Evolutionary conservation across 1,140 invertebrate genomes (phyloP), one percentile per base, ranked within the genome.

Genomic region (Formica selysi): DNA sequence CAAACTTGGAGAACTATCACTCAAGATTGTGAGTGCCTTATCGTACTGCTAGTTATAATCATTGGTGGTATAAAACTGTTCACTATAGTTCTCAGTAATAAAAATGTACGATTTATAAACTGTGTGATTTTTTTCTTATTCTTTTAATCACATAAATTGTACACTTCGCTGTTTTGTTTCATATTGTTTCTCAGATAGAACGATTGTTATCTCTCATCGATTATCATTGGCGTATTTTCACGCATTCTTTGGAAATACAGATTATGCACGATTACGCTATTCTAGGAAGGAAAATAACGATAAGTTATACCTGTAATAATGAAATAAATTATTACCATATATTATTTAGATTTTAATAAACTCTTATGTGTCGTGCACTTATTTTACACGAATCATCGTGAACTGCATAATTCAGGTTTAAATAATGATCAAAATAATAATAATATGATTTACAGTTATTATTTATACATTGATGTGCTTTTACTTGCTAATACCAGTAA

Each of bases 231-330:
- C 44, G 32, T 2, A 22, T 79, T 57, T 79, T 79, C 8, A 67
- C 41, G 29, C 76, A 79, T 79, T 57, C 64, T 6, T 3, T 68
- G 32, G 76, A 67, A 5, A 19, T 54, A 26, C 38, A 62, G 64
- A 79, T 79, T 54, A 57, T 79, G 76, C 64, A 57, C 5, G 61
- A 79, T 16, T 79, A 79, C 32, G 76, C 64, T 68, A 7, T 79
- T 16, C 2, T 38, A 41, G 76, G 36, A 41, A 26, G 51, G 6
- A 81, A 59, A 29, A 70, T 81, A 3, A 44, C 65, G 22, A 71
- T 81, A 41, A 16, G 22, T 59, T 81, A 70, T 2, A 16, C 19
- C 22, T 36, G 78, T 71, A 71, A 80, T 54, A 13, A 80, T 29
- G 8, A 79, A 8, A 68, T 36, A 48, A 54, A 79, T 67, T 1